phyloP scores from a whole-genome alignment of 2,113 vertebrate species.

The Fulica atra region DNA sequence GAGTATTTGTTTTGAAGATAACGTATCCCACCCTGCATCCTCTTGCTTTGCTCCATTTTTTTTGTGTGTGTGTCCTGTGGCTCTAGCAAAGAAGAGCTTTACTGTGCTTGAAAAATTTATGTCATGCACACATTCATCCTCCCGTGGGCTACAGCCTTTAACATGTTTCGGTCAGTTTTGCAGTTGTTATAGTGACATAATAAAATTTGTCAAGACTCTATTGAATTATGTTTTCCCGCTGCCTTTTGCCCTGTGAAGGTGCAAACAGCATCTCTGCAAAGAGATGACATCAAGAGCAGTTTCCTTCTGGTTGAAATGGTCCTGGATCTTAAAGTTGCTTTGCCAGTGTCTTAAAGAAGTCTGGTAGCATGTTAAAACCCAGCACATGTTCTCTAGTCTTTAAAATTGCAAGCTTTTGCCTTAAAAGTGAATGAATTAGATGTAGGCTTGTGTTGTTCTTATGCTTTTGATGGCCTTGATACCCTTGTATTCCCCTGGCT shows the following conservation, averaged over 20 bases:
- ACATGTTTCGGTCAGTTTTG: background rate
- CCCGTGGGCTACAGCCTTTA: background rate
- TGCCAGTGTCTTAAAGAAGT: accelerated
- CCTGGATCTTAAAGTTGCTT: background rate
- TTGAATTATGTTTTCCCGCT: background rate
- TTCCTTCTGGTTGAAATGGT: background rate
- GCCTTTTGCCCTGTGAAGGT: background rate
- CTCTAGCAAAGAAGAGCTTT: background rate
- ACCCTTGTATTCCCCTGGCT: background rate
- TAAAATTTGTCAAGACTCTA: background rate
- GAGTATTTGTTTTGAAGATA: background rate
- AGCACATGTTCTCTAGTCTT: background rate
- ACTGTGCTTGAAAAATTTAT: background rate
- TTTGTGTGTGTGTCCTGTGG: background rate
- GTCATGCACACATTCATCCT: background rate
- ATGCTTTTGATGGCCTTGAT: background rate
- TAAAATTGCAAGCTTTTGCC: background rate
- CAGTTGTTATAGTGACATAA: background rate
- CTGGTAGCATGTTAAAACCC: background rate
- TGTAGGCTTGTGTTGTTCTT: background rate
- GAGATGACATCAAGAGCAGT: background rate
- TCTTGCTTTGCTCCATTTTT: background rate
- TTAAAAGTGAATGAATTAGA: background rate
- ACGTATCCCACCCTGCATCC: accelerated
- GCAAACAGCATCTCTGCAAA: background rate